Conservation (phyloP, 2,888 invertebrate genomes). For the Drosophila picticornis region DNA sequence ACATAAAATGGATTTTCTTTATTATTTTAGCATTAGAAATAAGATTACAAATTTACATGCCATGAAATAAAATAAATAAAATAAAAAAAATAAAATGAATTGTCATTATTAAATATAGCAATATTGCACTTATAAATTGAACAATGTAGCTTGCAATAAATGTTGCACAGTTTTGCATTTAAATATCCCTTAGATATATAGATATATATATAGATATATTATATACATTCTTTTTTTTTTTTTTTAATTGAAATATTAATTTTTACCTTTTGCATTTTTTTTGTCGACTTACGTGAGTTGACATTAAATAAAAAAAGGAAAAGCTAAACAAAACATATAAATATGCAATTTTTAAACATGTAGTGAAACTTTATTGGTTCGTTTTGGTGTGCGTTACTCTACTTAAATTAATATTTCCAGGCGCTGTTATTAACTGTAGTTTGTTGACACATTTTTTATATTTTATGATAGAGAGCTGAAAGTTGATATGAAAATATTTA, state of each 20-base stretch:
- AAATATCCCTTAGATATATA: no score
- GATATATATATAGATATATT: no score
- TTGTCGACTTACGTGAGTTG: background rate
- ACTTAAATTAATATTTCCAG: conserved; percentile 36
- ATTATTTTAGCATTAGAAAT: background rate
- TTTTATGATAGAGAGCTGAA: background rate
- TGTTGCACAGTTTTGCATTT: background rate
- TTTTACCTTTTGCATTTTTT: no score
- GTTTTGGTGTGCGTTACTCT: background rate
- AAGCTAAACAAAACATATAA: background rate
- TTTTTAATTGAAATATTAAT: no score
- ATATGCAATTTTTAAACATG: background rate
- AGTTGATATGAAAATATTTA: conserved; percentile 36
- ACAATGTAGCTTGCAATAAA: background rate
- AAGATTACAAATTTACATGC: background rate
- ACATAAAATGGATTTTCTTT: background rate
- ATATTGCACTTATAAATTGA: background rate
- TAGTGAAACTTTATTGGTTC: background rate
- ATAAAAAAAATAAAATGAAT: background rate
- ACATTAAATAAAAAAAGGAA: background rate
- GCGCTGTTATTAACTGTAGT: conserved; percentile 35
- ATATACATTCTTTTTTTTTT: no score
- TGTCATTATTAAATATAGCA: background rate
- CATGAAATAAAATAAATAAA: background rate
- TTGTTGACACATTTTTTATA: conserved; percentile 50